Evolutionary conservation across 1,140 invertebrate species (phyloP), one percentile per base, ranked within the genome.

Genomic region (Drosophila bifasciata): DNA sequence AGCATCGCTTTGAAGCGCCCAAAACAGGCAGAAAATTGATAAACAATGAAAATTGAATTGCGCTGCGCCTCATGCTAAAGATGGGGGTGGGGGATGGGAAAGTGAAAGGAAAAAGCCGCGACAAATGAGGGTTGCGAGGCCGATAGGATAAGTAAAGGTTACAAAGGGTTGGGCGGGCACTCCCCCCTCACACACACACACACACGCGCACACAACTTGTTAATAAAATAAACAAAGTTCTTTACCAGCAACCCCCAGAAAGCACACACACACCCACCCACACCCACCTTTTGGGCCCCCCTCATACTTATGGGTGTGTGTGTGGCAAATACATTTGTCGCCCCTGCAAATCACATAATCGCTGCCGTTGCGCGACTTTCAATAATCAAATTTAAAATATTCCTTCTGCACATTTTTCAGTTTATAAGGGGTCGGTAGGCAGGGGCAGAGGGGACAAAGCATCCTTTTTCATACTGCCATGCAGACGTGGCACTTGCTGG

Each of bases 1-100:
- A 66, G 63, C 59, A 55, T 50, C 73, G 53, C 80, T 85, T 86
- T 89, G 76, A 78, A 83, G 79, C 77, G 80, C 69, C 67, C 78
- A 90, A 86, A 90, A 86, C 86, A 70, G 73, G 80, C 86, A 73
- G 72, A 86, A 90, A 90, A 90, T 90, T 90, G 78, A 90, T 90
- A 90, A 90, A 90, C 86, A 90, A 90, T 90, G 78, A 86, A 90
- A 90, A 85, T 79, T 84, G 85, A 89, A 88, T 84, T 83, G 75
- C 52, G 43, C 49, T 55, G 43, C 48, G 67, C 44, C 58, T 46
- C 73, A 62, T 49, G 49, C 73, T 68, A 60, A 73, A 40, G 78
- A 67, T 61, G 13, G 13, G 58, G 1, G 19, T 2, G 19, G 19
- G 19, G 3, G 19, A 21, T n/a, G n/a, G n/a, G 60, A 36, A 13